These are phyloP conservation scores for Ephydatia muelleri DNA, from an alignment of 37 sponge, comb jelly and placozoan species.

Conservation along the genomic window DNA sequence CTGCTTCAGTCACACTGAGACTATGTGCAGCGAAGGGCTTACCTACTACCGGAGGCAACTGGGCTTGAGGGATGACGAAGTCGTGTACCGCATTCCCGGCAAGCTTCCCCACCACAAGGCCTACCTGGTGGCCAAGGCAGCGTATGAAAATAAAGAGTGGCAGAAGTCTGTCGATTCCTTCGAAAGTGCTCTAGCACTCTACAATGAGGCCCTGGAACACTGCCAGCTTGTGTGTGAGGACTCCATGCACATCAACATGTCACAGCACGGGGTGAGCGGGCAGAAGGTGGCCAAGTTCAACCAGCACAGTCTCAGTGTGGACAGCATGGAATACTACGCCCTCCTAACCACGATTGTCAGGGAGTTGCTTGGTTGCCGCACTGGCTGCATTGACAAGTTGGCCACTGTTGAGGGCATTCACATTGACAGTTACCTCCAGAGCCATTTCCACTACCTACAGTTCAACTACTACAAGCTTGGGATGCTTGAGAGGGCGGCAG, in stretches of 20 bases:
- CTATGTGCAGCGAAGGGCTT: slow-evolving; percentile 5
- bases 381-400: slow-evolving; percentile 30
- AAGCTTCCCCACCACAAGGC: slow-evolving; percentile 9
- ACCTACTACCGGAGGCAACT: slow-evolving; percentile 45
- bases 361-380: slow-evolving; percentile 48
- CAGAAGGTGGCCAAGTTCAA: slow-evolving; percentile 16
- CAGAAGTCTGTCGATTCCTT: slow-evolving; percentile 31
- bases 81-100: slow-evolving; percentile 52
- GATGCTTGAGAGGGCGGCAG: slow-evolving; percentile 37
- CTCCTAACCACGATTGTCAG: slow-evolving; percentile 28
- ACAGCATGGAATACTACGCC: slow-evolving; percentile 55
- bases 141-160: slow-evolving; percentile 44
- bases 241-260: slow-evolving; percentile 42
- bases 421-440: slow-evolving; percentile 10
- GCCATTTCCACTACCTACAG: slow-evolving; percentile 67
- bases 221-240: slow-evolving; percentile 72
- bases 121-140: slow-evolving; percentile 23
- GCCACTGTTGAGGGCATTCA: slow-evolving; percentile 30
- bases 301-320: not conserved
- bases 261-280: slow-evolving; percentile 23
- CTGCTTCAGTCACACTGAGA: slow-evolving; percentile 33
- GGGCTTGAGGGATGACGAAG: slow-evolving; percentile 13
- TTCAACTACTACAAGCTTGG: slow-evolving; percentile 60
- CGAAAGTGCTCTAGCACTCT: slow-evolving; percentile 39
- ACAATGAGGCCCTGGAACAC: slow-evolving; percentile 22